Conservation (phyloP, 2,888 invertebrate species). For the Eustalomyia histrio region DNA sequence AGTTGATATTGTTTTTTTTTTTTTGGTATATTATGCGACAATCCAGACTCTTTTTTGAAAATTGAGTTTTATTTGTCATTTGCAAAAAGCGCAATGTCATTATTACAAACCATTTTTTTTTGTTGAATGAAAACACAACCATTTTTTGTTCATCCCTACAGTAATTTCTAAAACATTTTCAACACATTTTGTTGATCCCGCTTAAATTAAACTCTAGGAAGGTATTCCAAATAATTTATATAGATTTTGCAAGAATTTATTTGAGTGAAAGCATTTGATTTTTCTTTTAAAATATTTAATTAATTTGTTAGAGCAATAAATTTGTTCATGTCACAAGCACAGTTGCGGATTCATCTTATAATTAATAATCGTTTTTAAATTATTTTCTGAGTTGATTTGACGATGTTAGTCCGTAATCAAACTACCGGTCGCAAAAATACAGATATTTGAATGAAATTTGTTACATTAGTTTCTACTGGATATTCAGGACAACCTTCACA, state of each 20-base stretch:
- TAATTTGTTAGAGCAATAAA: too few species aligned
- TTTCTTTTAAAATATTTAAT: too few species aligned
- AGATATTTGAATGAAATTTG: too few species aligned
- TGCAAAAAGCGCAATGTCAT: slow-evolving; percentile 54
- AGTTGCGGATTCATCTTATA: too few species aligned
- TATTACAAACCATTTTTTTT: slow-evolving; percentile 31
- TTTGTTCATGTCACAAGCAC: too few species aligned
- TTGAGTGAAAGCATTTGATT: not conserved
- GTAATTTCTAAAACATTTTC: slow-evolving; percentile 39
- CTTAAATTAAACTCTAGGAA: not conserved
- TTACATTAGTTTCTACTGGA: too few species aligned
- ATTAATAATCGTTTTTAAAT: too few species aligned
- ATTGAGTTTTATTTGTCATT: slow-evolving; percentile 54
- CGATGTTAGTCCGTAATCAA: too few species aligned
- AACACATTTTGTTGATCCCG: slow-evolving; percentile 17
- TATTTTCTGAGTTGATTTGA: too few species aligned
- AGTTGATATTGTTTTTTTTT: slow-evolving; percentile 7
- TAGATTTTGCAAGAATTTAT: not conserved
- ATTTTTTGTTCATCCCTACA: slow-evolving; percentile 11
- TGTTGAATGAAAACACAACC: slow-evolving; percentile 19
- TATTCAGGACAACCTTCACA: too few species aligned
- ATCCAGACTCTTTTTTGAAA: slow-evolving; percentile 25
- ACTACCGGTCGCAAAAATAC: too few species aligned
- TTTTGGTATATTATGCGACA: slow-evolving; percentile 25
- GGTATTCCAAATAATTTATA: not conserved